Percentiles rank a stretch among this genome's conserved stretches.
Conservation (phyloP, 2,113 vertebrate species). For the Nycticryphes semicollaris region DNA sequence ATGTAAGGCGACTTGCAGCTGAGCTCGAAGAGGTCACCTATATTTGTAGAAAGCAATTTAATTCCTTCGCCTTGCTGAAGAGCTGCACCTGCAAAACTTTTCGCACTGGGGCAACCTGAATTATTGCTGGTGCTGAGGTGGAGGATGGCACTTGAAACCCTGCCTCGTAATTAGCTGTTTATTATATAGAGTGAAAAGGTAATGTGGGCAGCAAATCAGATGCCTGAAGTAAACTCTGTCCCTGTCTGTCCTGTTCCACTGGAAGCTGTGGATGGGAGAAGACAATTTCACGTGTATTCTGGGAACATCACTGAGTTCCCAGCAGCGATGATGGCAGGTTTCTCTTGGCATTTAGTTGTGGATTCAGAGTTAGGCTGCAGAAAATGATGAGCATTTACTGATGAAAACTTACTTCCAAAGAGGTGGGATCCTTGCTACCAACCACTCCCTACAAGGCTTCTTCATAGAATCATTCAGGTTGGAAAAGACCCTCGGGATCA, state of each 20-base stretch:
- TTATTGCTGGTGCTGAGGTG: neutral
- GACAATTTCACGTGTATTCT: rapidly evolving
- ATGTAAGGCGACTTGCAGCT: neutral
- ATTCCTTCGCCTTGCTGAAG: neutral
- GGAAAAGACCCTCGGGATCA: too few species aligned
- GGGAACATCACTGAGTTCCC: neutral
- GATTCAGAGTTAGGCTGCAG: neutral
- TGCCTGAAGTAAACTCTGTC: neutral
- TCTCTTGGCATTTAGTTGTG: neutral
- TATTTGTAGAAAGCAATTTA: neutral
- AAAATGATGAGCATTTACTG: neutral
- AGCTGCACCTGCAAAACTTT: neutral
- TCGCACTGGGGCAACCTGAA: neutral
- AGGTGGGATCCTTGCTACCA: neutral
- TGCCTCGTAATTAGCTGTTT: neutral
- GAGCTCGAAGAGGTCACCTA: neutral
- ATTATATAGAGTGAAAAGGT: neutral
- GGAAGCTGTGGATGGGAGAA: neutral
- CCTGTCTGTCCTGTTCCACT: rapidly evolving
- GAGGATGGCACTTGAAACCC: neutral
- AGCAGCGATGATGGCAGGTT: neutral
- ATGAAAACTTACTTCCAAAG: rapidly evolving
- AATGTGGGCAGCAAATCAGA: neutral
- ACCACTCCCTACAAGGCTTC: neutral
- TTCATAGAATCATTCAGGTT: too few species aligned